Percentiles rank a stretch among this genome's conserved stretches.
Conservation (phyloP, 2,888 invertebrate species). For the Heteromyza rotundicornis region DNA sequence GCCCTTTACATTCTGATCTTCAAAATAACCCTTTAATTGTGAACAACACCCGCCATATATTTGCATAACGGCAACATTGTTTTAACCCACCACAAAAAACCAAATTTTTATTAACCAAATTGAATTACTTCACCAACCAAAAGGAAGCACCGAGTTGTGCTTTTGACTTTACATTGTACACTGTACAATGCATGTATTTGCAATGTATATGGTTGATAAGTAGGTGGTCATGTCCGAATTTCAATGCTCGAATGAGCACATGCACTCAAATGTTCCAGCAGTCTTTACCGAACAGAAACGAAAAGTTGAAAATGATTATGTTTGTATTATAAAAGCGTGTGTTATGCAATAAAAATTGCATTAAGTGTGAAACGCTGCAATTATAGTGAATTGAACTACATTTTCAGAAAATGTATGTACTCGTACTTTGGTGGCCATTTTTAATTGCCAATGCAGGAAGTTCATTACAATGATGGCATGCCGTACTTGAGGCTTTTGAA, state of each 20-base stretch:
- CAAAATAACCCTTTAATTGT: neutral
- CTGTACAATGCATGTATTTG: no score
- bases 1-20: no score
- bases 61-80: neutral
- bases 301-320: neutral
- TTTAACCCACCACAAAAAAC: no score
- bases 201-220: neutral
- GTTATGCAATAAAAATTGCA: no score
- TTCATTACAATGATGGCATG: neutral
- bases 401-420: neutral
- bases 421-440: neutral
- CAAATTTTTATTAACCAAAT: neutral
- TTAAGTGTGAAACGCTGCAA: neutral
- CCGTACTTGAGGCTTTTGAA: neutral
- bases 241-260: conserved; percentile 7
- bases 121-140: neutral
- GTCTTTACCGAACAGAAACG: no score
- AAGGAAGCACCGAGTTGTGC: neutral
- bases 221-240: neutral
- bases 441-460: neutral
- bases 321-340: no score
- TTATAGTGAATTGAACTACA: neutral
- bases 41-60: neutral
- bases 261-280: conserved; percentile 3
- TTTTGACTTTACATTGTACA: neutral